A percentile compares a stretch with the other conserved stretches of the same genome.
Conservation (phyloP, 2,797 vertebrate genomes). For the Odontamblyopus lacepedii region DNA sequence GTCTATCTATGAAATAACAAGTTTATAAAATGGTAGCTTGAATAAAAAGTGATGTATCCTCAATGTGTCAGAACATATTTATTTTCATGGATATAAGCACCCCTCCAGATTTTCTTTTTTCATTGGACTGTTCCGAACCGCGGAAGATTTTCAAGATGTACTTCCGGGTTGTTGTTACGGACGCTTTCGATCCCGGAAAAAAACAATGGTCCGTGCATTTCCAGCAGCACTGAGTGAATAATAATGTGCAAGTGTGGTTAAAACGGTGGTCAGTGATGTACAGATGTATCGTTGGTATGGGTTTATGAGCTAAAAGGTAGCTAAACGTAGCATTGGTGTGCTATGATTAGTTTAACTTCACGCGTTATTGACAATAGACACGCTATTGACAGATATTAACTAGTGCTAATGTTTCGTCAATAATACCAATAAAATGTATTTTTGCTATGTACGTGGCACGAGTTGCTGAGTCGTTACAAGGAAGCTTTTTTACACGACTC, state of each 20-base stretch:
- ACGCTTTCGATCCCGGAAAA: constrained; percentile 63
- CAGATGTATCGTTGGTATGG: too few species aligned
- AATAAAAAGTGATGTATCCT: rapidly evolving
- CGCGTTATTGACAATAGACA: background rate
- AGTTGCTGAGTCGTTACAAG: background rate
- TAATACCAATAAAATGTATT: too few species aligned
- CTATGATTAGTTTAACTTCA: background rate
- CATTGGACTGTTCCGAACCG: constrained; percentile 43
- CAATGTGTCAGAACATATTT: too few species aligned
- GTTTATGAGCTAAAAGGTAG: background rate
- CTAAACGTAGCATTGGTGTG: too few species aligned
- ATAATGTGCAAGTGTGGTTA: constrained; percentile 4
- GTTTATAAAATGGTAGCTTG: background rate
- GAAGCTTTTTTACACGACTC: background rate
- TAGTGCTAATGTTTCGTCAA: too few species aligned
- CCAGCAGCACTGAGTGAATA: background rate
- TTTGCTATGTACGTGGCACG: background rate
- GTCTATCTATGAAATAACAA: background rate
- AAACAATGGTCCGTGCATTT: constrained; percentile 14
- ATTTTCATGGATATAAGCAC: background rate
- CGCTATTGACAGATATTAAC: background rate
- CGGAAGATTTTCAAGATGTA: constrained; percentile 58
- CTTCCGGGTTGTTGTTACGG: constrained; percentile 74
- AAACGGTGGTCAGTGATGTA: background rate
- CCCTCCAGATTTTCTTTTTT: background rate